These are phyloP conservation scores for Euzophera pinguis DNA, from an alignment of 2,888 invertebrate species.

Conservation along the genomic window DNA sequence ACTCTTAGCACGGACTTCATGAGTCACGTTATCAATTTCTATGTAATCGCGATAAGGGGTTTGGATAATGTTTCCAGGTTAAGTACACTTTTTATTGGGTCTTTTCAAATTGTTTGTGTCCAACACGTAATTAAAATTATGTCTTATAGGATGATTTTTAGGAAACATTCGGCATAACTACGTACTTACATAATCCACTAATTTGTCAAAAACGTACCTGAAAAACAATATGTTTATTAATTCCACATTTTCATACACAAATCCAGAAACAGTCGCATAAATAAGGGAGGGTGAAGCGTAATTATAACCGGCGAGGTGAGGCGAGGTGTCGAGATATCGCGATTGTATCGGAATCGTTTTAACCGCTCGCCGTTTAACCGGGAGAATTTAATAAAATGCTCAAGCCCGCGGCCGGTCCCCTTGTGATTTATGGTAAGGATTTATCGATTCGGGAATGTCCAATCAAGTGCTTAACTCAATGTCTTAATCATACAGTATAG, in stretches of 20 bases:
- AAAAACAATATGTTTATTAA: neutral
- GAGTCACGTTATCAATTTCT: conserved; percentile 16
- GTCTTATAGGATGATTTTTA: too few species aligned
- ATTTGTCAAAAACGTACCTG: neutral
- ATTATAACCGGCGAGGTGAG: conserved; percentile 53
- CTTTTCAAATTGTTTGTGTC: neutral
- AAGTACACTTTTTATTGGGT: neutral
- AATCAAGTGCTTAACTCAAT: conserved; percentile 13
- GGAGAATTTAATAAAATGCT: conserved; percentile 65
- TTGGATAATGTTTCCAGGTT: conserved; percentile 3
- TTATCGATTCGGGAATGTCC: conserved; percentile 26
- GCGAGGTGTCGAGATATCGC: conserved; percentile 62
- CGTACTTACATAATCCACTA: neutral
- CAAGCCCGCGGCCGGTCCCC: conserved; percentile 33
- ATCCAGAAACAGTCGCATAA: conserved; percentile 16
- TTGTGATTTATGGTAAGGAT: conserved; percentile 45
- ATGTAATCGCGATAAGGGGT: neutral
- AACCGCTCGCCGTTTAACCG: conserved; percentile 59
- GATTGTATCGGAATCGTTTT: conserved; percentile 64
- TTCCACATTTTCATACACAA: neutral
- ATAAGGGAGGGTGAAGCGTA: conserved; percentile 37
- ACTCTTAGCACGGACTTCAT: conserved; percentile 35
- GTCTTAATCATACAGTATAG: neutral
- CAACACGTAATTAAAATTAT: neutral
- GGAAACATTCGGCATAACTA: neutral